Evolutionary conservation across 2,113 vertebrate genomes (phyloP).

Genomic region (Zeus faber): DNA sequence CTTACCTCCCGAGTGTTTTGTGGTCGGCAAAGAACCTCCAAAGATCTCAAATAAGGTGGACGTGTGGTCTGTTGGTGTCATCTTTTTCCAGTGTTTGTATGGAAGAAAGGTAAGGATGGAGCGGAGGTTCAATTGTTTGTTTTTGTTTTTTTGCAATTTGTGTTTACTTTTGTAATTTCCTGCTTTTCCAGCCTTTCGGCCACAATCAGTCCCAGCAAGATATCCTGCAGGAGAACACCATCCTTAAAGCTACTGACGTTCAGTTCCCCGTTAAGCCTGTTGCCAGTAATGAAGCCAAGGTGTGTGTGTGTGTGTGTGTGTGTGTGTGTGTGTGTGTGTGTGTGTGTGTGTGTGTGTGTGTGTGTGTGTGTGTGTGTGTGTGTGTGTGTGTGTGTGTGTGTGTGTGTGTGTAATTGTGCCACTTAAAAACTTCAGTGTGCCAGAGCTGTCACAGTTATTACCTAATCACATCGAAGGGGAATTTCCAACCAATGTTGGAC

Average conservation of each 20-base stretch:
- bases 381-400: too few species aligned
- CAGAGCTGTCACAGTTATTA: too few species aligned
- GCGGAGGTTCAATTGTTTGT: neutral
- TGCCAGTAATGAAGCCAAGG: slow-evolving; percentile 98
- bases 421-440: too few species aligned
- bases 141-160: slow-evolving; percentile 10
- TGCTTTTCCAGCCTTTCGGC: slow-evolving; percentile 88
- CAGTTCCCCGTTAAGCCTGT: slow-evolving; percentile 98
- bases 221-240: slow-evolving; percentile 99
- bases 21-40: slow-evolving; percentile 98
- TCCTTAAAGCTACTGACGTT: slow-evolving; percentile 98
- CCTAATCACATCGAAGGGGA: too few species aligned
- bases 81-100: slow-evolving; percentile 99
- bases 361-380: too few species aligned
- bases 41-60: slow-evolving; percentile 99
- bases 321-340: neutral
- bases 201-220: slow-evolving; percentile 99
- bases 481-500: too few species aligned
- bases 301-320: slow-evolving; percentile 52
- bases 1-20: slow-evolving; percentile 97
- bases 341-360: too few species aligned
- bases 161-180: neutral
- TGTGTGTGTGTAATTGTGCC: too few species aligned
- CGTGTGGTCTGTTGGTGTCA: slow-evolving; percentile 97
- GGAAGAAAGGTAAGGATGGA: slow-evolving; percentile 89